These are phyloP conservation scores for Nipponia nippon DNA, from an alignment of 2,113 vertebrate genomes.

Conservation along the genomic window DNA sequence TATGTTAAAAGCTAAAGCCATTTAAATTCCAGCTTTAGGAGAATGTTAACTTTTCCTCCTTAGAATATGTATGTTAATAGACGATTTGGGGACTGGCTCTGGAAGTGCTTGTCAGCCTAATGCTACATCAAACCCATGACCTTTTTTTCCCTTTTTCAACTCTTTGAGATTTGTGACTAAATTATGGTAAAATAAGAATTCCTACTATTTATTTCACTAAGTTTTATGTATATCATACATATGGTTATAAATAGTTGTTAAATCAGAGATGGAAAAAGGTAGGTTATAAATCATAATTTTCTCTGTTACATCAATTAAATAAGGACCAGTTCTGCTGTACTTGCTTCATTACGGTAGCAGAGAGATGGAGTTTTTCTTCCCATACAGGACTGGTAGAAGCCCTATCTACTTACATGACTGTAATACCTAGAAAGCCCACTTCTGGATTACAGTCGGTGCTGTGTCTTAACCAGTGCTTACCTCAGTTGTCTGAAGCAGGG, in stretches of 20 bases:
- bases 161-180: neutral
- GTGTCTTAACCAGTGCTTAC: neutral
- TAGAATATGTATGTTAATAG: conserved; percentile 20
- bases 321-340: neutral
- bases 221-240: neutral
- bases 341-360: neutral
- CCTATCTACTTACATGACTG: accelerated
- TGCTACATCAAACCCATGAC: neutral
- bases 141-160: neutral
- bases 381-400: neutral
- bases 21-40: conserved; percentile 60
- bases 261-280: neutral
- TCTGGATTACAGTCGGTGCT: neutral
- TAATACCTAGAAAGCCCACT: neutral
- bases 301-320: neutral
- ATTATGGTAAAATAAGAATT: neutral
- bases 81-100: conserved; percentile 6
- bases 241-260: neutral
- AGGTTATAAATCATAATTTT: neutral
- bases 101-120: neutral
- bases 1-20: conserved; percentile 40
- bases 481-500: neutral
- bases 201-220: neutral
- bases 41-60: conserved; percentile 21
- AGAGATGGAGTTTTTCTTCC: neutral